phyloP scores from a whole-genome alignment of 1,140 invertebrate genomes.

The Dysdera silvatica region DNA sequence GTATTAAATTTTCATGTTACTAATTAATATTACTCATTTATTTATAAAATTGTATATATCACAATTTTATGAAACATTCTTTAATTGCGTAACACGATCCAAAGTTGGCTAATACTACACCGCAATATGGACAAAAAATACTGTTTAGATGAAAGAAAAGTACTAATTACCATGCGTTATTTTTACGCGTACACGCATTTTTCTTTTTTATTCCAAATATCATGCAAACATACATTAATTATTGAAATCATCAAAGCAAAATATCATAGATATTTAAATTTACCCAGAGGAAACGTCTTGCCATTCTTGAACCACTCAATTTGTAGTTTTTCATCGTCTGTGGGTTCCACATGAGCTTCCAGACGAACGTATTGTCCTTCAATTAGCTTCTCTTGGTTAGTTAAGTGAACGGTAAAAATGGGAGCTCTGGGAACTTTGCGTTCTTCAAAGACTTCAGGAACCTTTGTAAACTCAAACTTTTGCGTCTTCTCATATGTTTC shows the following conservation, averaged over 20 bases:
- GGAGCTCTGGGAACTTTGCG: slow-evolving; percentile 60
- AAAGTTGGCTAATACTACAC: no score
- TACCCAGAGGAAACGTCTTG: slow-evolving; percentile 69
- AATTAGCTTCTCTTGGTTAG: slow-evolving; percentile 71
- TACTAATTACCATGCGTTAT: no score
- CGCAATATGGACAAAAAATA: no score
- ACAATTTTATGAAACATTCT: no score
- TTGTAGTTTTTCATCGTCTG: slow-evolving; percentile 44
- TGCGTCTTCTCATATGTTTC: slow-evolving; percentile 84
- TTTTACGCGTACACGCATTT: no score
- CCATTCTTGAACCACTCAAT: slow-evolving; percentile 91
- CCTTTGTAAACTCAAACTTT: slow-evolving; percentile 77
- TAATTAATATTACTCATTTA: no score
- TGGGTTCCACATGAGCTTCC: slow-evolving; percentile 42
- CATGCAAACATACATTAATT: neutral
- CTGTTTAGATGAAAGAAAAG: no score
- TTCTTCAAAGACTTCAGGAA: slow-evolving; percentile 74
- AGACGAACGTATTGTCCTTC: slow-evolving; percentile 56
- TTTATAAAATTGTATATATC: no score
- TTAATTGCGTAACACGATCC: no score
- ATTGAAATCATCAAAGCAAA: neutral
- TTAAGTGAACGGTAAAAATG: slow-evolving; percentile 81
- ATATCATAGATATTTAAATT: neutral
- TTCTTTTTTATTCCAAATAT: neutral
- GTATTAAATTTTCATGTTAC: no score